Conservation (phyloP, 2,113 vertebrate species). For the Pimephales promelas region DNA sequence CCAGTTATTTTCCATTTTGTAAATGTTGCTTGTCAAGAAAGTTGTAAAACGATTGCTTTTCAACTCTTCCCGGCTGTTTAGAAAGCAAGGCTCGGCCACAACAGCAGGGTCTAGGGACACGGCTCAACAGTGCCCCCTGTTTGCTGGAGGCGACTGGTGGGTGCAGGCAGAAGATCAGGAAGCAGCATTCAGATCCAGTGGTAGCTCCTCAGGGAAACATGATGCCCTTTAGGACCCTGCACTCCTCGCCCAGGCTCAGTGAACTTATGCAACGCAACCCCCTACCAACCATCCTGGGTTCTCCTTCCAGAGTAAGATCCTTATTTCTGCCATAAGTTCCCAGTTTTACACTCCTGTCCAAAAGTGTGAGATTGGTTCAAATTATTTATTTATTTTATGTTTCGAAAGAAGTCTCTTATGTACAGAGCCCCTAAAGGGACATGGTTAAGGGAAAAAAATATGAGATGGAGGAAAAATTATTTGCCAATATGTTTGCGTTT, state of each 20-base stretch:
- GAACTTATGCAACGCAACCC: slow-evolving; percentile 94
- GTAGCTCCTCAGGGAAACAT: slow-evolving; percentile 67
- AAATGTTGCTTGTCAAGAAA: neutral
- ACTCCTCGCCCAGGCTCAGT: slow-evolving; percentile 89
- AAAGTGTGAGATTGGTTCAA: neutral
- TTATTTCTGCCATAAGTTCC: neutral
- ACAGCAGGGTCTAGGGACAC: slow-evolving; percentile 84
- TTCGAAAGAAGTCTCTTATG: neutral
- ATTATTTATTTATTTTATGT: neutral
- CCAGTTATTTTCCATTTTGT: neutral
- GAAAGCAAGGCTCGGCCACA: slow-evolving; percentile 60
- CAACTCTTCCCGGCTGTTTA: slow-evolving; percentile 22
- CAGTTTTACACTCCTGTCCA: neutral
- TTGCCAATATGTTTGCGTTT: too few species aligned
- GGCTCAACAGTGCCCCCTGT: slow-evolving; percentile 96
- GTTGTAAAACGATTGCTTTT: neutral
- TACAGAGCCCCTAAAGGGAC: too few species aligned
- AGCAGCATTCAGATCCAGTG: slow-evolving; percentile 89
- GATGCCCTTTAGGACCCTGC: slow-evolving; percentile 80
- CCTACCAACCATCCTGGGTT: slow-evolving; percentile 92
- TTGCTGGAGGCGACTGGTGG: slow-evolving; percentile 82
- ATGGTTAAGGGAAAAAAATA: too few species aligned
- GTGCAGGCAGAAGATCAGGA: slow-evolving; percentile 88
- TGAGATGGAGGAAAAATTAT: too few species aligned
- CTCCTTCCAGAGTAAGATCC: slow-evolving; percentile 85